Base-by-base conservation (phyloP, 2,797 vertebrate species). In the Agapornis canus region DNA sequence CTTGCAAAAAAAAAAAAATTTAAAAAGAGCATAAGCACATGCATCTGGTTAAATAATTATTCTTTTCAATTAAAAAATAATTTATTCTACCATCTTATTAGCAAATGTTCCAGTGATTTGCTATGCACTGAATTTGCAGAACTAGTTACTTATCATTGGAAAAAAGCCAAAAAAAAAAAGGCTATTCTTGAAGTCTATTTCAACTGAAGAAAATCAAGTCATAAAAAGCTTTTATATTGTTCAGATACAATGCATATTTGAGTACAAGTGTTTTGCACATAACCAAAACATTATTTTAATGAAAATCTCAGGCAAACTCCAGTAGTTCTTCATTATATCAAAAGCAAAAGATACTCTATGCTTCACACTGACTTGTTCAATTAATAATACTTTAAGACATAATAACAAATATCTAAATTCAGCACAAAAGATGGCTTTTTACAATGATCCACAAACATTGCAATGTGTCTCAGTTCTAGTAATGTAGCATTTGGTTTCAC, bases 1-100 rank as follows among this genome's bases (percentile, higher is more conserved):
- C 37, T 69, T 40, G 3, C 32, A 71, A 48, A 51, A 78, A 73
- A 52, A 35, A 35, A 35, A 35, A 35, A 35, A 35, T n/a, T n/a
- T 35, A 35, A 35, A 35, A 54, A 39, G 11, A 88, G 27, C 16
- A 61, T 14, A 79, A 57, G 15, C 21, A 69, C 5, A 42, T 16
- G 13, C 75, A 49, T 69, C 69, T 91, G 59, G 22, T 91, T 16
- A 57, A 87, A 70, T 6, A 82, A 64, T 35, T 84, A 84, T 65
- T 89, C 84, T 59, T 47, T 49, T 76, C 29, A 77, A 70, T 73
- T 90, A 87, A 87, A 86, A 90, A 45, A 25, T 59, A 52, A 49
- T 86, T 82, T 85, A 48, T 94, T 89, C 57, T 49, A 89, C 49
- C 29, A 68, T 45, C 26, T 72, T 87, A 82, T 72, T 92, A 87